Evolutionary conservation across 2,888 invertebrate genomes (phyloP).

Genomic region (Anodontia alba): DNA sequence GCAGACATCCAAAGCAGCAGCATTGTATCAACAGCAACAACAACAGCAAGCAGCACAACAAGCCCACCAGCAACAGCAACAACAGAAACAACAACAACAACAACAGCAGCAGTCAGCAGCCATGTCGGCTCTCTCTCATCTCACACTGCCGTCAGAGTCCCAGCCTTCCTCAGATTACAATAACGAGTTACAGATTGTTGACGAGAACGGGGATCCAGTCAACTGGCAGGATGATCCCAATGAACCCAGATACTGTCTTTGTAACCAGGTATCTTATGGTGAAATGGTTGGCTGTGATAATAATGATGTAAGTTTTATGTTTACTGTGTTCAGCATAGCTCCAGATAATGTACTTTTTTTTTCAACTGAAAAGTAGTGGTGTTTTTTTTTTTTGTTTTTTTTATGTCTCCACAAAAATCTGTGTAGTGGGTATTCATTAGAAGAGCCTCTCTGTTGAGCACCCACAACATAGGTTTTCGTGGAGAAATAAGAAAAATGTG

Average conservation of each 20-base stretch:
- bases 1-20: slow-evolving; percentile 78
- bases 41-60: slow-evolving; percentile 50
- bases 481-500: no score
- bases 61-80: slow-evolving; percentile 46
- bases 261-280: slow-evolving; percentile 98
- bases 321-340: no score
- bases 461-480: no score
- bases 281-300: slow-evolving; percentile 99
- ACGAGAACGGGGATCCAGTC: slow-evolving; percentile 74
- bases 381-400: no score
- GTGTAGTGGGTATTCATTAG: no score
- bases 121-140: slow-evolving; percentile 85
- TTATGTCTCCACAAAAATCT: no score
- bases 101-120: slow-evolving; percentile 64
- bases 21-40: slow-evolving; percentile 64
- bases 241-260: slow-evolving; percentile 97
- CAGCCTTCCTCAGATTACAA: slow-evolving; percentile 84
- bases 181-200: slow-evolving; percentile 78
- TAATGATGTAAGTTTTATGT: slow-evolving; percentile 90
- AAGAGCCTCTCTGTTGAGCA: no score
- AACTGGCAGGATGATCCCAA: slow-evolving; percentile 98
- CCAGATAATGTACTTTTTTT: no score
- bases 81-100: slow-evolving; percentile 46
- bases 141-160: slow-evolving; percentile 83
- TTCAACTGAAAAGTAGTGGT: no score